phyloP scores from a whole-genome alignment of 2,113 vertebrate genomes.

The Bufo bufo region DNA sequence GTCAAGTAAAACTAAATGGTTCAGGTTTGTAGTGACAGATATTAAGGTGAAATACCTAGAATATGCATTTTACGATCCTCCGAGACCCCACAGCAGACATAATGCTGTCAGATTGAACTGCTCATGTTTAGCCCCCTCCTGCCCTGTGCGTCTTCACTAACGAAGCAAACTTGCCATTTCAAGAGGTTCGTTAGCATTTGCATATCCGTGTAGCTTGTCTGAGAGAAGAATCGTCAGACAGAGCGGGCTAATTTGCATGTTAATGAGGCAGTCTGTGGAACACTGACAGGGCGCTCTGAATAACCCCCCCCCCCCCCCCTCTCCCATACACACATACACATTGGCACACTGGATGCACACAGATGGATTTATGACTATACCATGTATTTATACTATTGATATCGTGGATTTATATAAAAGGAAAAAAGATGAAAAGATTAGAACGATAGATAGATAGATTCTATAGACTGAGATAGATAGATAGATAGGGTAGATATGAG shows the following conservation, averaged over 20 bases:
- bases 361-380: constrained; percentile 52
- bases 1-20: constrained; percentile 4
- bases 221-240: constrained; percentile 56
- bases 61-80: constrained; percentile 31
- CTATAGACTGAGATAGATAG: too few relatives aligned
- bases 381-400: constrained; percentile 19
- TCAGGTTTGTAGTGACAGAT: background rate
- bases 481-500: too few relatives aligned
- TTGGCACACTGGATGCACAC: constrained; percentile 44
- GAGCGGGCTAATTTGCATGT: constrained; percentile 57
- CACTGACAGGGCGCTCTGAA: constrained; percentile 54
- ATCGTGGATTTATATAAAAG: background rate
- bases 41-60: constrained; percentile 25
- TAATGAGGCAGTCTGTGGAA: constrained; percentile 59
- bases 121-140: constrained; percentile 57
- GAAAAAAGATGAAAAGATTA: background rate
- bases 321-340: constrained; percentile 18
- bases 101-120: constrained; percentile 47
- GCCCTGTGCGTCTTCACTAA: constrained; percentile 54
- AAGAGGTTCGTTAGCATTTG: constrained; percentile 59
- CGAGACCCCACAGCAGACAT: constrained; percentile 43
- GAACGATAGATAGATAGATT: constrained; percentile 11
- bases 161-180: constrained; percentile 59
- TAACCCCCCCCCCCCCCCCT: constrained; percentile 8
- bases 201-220: constrained; percentile 55